Percentiles rank a stretch among this genome's conserved stretches.
phyloP scores from a whole-genome alignment of 2,797 vertebrate genomes.

The Coregonus sp. region DNA sequence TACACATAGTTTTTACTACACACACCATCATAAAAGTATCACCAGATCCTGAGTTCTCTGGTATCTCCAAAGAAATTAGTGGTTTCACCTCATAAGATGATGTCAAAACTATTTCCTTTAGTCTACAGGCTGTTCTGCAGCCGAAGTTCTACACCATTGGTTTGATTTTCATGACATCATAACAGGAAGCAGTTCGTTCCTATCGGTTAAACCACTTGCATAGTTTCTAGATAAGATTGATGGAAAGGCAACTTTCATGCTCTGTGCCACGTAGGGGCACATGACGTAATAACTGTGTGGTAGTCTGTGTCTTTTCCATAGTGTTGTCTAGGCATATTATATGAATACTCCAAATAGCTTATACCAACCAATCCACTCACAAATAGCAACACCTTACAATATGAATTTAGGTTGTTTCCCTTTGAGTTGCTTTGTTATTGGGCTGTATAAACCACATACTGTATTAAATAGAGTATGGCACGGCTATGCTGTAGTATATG shows the following conservation, averaged over 20 bases:
- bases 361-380: not conserved
- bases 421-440: not conserved
- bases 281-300: not conserved
- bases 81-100: slow-evolving; percentile 11
- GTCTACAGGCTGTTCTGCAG: not conserved
- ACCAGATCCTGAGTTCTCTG: not conserved
- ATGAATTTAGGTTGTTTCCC: not conserved
- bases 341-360: not conserved
- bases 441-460: not conserved
- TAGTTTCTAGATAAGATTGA: not conserved
- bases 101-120: not conserved
- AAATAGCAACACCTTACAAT: not conserved
- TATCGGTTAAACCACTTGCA: not conserved
- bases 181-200: slow-evolving; percentile 6
- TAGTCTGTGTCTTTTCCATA: slow-evolving; percentile 1
- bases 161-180: slow-evolving; percentile 1
- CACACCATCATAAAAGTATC: not conserved
- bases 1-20: no score
- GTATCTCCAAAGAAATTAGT: slow-evolving; percentile 16
- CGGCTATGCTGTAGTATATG: not conserved
- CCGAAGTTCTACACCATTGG: not conserved
- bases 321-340: not conserved
- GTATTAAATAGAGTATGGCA: not conserved
- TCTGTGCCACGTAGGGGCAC: not conserved
- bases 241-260: not conserved